Base-by-base conservation (phyloP, 2,888 invertebrate genomes). In the Napeogenes inachia region DNA sequence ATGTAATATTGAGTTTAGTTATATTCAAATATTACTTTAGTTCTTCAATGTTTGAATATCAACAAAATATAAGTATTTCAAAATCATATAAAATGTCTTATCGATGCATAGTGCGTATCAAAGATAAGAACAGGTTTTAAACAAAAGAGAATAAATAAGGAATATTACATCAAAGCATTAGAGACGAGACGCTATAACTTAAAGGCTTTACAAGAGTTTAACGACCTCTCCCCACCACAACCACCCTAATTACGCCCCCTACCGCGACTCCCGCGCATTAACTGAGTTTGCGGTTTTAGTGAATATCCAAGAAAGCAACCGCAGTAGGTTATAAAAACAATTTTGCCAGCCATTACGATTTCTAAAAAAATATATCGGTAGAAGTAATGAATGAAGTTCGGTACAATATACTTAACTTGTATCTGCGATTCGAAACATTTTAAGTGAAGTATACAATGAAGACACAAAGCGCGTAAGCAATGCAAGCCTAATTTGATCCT, bases 161-260 rank as follows among this genome's bases (percentile, higher is more conserved):
- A 35, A 55, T 38, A 61, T 46, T 6, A 61, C 35, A 38, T 60
- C 47, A 30, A 30, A 30, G 50, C 50, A 59, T 59, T 59, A 63
- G 45, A 59, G 13, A 62, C 69, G 68, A 73, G 74, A 69, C 75
- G 74, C 73, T 78, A 75, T 73, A 73, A 74, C 69, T 66, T 70
- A 72, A 74, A 80, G 81, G 75, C 77, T 79, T 74, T 74, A 74
- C 77, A 74, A 80, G 75, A 77, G 76, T 74, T 74, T 77, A 80
- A 79, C 77, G 79, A 81, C 74, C 76, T 73, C 73, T 73, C 74
- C 62, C 59, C 60, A 50, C 62, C 75, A 74, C 73, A 75, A 73
- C 76, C 70, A 72, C 70, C 76, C 80, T 84, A 84, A 86, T 85
- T 82, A 84, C 77, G 77, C 80, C 78, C 77, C 76, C 75, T 75